A percentile compares a stretch with the other conserved stretches of the same genome.
These are phyloP conservation scores for Gymnorhina tibicen DNA, from an alignment of 2,113 vertebrate species.

Conservation along the genomic window DNA sequence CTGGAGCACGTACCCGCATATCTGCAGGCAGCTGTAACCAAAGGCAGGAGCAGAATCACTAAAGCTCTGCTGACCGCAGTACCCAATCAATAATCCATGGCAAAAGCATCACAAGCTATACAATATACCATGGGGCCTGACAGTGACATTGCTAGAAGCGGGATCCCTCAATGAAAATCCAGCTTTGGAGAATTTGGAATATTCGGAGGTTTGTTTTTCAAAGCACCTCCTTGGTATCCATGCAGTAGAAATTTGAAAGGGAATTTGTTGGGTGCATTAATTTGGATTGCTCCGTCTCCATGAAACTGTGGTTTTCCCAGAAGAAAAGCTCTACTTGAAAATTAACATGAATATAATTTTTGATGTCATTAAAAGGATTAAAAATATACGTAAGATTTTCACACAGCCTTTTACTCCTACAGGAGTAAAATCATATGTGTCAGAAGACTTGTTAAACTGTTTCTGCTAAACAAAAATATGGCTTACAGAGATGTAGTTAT, in stretches of 20 bases:
- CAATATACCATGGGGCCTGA: not conserved
- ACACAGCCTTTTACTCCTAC: not conserved
- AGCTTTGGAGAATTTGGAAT: not conserved
- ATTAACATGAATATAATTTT: not conserved
- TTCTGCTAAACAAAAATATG: not conserved
- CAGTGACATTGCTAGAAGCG: not conserved
- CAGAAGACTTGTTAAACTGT: not conserved
- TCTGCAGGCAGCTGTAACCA: slow-evolving; percentile 15
- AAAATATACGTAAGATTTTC: not conserved
- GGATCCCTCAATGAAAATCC: not conserved
- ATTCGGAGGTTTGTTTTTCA: not conserved
- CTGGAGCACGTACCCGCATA: not conserved
- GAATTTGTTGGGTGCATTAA: not conserved
- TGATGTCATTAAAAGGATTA: not conserved
- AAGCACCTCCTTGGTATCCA: not conserved
- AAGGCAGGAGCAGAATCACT: slow-evolving; percentile 28
- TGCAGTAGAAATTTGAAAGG: not conserved
- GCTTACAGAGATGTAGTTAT: not conserved
- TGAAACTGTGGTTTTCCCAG: not conserved
- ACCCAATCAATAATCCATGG: not conserved
- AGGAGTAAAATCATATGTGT: not conserved
- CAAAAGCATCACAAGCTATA: not conserved
- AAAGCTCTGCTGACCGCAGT: not conserved
- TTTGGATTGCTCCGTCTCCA: not conserved
- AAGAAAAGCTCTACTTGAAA: not conserved